Percentiles rank a stretch among this genome's conserved stretches.
Conservation (phyloP, 2,888 invertebrate species). For the Rhagophthalmus giganteus region DNA sequence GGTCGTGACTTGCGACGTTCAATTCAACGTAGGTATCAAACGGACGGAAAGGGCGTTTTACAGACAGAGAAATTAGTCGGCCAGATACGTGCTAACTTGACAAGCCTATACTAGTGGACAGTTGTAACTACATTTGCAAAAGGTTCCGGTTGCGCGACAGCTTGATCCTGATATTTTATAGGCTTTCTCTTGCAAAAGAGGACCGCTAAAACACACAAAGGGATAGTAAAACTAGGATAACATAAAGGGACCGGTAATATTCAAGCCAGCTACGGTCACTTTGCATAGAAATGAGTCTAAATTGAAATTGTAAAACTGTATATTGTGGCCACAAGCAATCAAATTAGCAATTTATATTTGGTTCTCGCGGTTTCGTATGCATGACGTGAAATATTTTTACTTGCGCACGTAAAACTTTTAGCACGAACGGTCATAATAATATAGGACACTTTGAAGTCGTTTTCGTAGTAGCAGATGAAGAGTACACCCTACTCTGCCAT, state of each 20-base stretch:
- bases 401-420: slow-evolving; percentile 20
- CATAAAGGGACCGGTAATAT: slow-evolving; percentile 45
- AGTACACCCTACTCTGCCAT: slow-evolving; percentile 3
- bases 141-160: slow-evolving; percentile 28
- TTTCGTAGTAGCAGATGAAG: slow-evolving; percentile 10
- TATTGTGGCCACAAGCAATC: slow-evolving; percentile 44
- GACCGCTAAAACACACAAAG: slow-evolving; percentile 37
- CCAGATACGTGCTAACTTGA: no score
- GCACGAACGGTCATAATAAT: slow-evolving; percentile 16
- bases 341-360: slow-evolving; percentile 44
- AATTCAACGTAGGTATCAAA: no score
- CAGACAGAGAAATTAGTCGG: no score
- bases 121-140: slow-evolving; percentile 13
- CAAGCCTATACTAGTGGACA: background rate
- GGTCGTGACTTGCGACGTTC: no score
- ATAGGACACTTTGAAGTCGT: slow-evolving; percentile 9
- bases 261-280: slow-evolving; percentile 46
- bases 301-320: slow-evolving; percentile 50
- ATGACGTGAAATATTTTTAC: slow-evolving; percentile 31
- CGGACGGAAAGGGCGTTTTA: slow-evolving; percentile 1
- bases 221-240: slow-evolving; percentile 43
- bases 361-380: slow-evolving; percentile 36
- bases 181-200: slow-evolving; percentile 25
- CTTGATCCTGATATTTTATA: slow-evolving; percentile 31
- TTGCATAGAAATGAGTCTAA: slow-evolving; percentile 51